These are phyloP conservation scores for Odontamblyopus rebecca DNA, from an alignment of 2,797 vertebrate species.

Conservation along the genomic window DNA sequence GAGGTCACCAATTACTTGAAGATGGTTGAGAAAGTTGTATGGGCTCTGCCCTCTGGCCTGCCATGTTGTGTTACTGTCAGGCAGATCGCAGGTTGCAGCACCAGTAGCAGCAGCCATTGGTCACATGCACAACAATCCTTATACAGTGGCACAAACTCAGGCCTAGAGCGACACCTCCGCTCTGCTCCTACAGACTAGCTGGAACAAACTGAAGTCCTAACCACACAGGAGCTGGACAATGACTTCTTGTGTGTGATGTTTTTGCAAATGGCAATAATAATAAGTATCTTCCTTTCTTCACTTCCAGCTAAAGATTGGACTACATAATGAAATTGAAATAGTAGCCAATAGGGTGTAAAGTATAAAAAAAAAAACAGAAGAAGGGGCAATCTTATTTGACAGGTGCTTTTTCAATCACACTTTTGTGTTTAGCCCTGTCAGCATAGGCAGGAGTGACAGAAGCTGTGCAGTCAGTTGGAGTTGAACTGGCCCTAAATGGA, in stretches of 20 bases:
- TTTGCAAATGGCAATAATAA: not conserved
- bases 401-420: not conserved
- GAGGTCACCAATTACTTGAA: slow-evolving; percentile 86
- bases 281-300: not conserved
- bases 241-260: not conserved
- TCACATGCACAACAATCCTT: slow-evolving; percentile 45
- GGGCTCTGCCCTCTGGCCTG: slow-evolving; percentile 83
- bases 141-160: slow-evolving; percentile 38
- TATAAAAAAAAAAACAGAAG: not conserved
- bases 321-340: not conserved
- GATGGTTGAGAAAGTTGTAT: slow-evolving; percentile 83
- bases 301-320: not conserved
- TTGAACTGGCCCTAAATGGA: slow-evolving; percentile 73
- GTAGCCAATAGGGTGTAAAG: not conserved
- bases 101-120: slow-evolving; percentile 43
- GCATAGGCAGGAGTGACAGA: slow-evolving; percentile 55
- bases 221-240: slow-evolving; percentile 15
- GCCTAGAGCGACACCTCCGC: slow-evolving; percentile 27
- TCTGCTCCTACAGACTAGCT: slow-evolving; percentile 59
- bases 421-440: slow-evolving; percentile 23
- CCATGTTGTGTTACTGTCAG: slow-evolving; percentile 84
- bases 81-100: slow-evolving; percentile 71
- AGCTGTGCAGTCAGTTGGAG: slow-evolving; percentile 70
- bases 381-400: not conserved
- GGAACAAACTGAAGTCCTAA: slow-evolving; percentile 60